Percentiles rank a stretch among this genome's conserved stretches.
Evolutionary conservation across 2,797 vertebrate genomes (phyloP).

Genomic region (Dallia pectoralis): DNA sequence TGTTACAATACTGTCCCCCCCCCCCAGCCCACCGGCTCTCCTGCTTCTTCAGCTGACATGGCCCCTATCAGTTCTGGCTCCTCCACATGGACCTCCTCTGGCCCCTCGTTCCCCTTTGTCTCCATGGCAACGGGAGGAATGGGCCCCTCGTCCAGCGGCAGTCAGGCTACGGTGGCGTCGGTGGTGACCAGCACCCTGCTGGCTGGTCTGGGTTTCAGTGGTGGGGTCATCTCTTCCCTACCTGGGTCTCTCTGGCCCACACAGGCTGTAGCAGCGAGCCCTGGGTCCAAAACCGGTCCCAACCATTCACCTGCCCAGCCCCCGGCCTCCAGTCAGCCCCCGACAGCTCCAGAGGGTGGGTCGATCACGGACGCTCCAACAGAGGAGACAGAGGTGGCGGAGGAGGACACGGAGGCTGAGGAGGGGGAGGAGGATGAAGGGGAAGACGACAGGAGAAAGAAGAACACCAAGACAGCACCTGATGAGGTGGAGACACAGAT

Average conservation of each 20-base stretch:
- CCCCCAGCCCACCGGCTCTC: conserved; percentile 90
- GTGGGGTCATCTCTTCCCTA: conserved; percentile 92
- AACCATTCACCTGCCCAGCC: conserved; percentile 69
- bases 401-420: conserved; percentile 68
- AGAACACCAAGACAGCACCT: conserved; percentile 68
- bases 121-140: conserved; percentile 97
- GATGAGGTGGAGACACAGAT: conserved; percentile 53
- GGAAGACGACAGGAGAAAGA: conserved; percentile 72
- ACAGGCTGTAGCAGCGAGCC: conserved; percentile 67
- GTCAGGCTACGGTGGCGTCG: conserved; percentile 92
- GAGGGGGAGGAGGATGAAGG: conserved; percentile 74
- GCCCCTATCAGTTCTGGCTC: conserved; percentile 98
- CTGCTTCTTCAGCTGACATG: conserved; percentile 96
- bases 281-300: conserved; percentile 64
- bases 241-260: conserved; percentile 94
- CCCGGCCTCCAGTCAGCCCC: conserved; percentile 73
- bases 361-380: conserved; percentile 70
- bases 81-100: conserved; percentile 97
- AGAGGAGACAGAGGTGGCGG: conserved; percentile 67
- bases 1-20: not conserved
- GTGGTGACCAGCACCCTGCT: conserved; percentile 96
- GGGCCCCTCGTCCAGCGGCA: conserved; percentile 94
- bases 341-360: conserved; percentile 61
- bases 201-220: conserved; percentile 91
- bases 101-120: conserved; percentile 96